These are phyloP conservation scores for Poecilia velifera DNA, from an alignment of 2,797 vertebrate genomes.

Conservation along the genomic window DNA sequence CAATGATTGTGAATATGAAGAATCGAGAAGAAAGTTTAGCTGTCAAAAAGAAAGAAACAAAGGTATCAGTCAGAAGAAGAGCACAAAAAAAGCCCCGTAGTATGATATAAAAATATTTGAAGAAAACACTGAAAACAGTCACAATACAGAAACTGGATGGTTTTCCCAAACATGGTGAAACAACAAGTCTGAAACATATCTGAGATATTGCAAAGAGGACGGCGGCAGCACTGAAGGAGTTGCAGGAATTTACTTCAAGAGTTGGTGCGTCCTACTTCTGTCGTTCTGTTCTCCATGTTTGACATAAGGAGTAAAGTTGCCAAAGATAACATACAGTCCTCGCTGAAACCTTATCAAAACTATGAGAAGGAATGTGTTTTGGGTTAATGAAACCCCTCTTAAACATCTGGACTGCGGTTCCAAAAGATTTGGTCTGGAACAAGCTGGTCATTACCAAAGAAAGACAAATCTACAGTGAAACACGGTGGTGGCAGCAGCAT, in stretches of 20 bases:
- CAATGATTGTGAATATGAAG: background rate
- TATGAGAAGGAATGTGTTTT: background rate
- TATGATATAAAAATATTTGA: background rate
- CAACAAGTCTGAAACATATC: background rate
- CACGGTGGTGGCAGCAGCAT: background rate
- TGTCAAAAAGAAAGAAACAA: background rate
- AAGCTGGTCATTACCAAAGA: background rate
- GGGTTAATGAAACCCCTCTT: background rate
- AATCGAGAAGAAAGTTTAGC: background rate
- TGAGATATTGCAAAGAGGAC: background rate
- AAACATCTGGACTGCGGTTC: background rate
- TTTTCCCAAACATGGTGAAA: background rate
- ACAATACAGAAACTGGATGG: background rate
- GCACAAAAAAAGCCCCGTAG: background rate
- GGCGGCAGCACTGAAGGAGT: background rate
- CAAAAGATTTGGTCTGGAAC: background rate
- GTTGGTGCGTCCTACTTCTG: background rate
- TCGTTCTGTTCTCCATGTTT: background rate
- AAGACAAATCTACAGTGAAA: background rate
- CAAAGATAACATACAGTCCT: background rate
- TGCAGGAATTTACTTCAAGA: background rate
- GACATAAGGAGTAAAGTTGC: background rate
- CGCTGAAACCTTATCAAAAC: background rate
- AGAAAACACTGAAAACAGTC: background rate
- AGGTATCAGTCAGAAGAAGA: background rate